Conservation (phyloP, 1,140 invertebrate genomes). For the Copidosoma floridanum region DNA sequence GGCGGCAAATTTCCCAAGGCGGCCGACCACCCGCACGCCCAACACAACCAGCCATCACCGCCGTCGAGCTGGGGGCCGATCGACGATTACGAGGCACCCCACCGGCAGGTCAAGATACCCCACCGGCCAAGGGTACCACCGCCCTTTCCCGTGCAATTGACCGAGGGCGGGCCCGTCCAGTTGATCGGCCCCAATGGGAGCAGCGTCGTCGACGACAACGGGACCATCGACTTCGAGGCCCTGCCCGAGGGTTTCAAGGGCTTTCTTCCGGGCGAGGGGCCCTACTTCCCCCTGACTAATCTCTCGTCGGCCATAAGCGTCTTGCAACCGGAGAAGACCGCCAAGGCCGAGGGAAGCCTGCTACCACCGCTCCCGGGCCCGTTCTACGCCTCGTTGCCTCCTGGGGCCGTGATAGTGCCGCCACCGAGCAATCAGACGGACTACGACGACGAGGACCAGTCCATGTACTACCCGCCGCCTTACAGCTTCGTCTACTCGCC, state of each 20-base stretch:
- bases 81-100: slow-evolving; percentile 77
- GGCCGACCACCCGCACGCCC: slow-evolving; percentile 48
- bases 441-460: slow-evolving; percentile 84
- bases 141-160: slow-evolving; percentile 84
- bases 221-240: slow-evolving; percentile 34
- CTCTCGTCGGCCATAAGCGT: slow-evolving; percentile 55
- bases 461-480: slow-evolving; percentile 84
- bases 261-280: slow-evolving; percentile 44
- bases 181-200: slow-evolving; percentile 68
- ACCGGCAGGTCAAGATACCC: slow-evolving; percentile 76
- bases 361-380: too few relatives aligned
- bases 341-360: slow-evolving; percentile 36
- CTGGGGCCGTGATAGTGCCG: slow-evolving; percentile 68
- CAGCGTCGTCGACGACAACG: slow-evolving; percentile 58
- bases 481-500: slow-evolving; percentile 82
- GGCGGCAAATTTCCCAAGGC: slow-evolving; percentile 69
- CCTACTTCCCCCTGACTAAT: slow-evolving; percentile 38
- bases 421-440: slow-evolving; percentile 70
- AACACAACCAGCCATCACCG: slow-evolving; percentile 32
- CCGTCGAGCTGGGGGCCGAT: slow-evolving; percentile 70
- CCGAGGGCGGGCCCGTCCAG: slow-evolving; percentile 74
- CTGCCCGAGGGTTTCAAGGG: slow-evolving; percentile 42
- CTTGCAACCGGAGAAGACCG: slow-evolving; percentile 10
- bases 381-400: slow-evolving; percentile 64
- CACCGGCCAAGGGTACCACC: slow-evolving; percentile 74